Base-by-base conservation (phyloP, 2,113 vertebrate species). In the Capreolus pygargus region DNA sequence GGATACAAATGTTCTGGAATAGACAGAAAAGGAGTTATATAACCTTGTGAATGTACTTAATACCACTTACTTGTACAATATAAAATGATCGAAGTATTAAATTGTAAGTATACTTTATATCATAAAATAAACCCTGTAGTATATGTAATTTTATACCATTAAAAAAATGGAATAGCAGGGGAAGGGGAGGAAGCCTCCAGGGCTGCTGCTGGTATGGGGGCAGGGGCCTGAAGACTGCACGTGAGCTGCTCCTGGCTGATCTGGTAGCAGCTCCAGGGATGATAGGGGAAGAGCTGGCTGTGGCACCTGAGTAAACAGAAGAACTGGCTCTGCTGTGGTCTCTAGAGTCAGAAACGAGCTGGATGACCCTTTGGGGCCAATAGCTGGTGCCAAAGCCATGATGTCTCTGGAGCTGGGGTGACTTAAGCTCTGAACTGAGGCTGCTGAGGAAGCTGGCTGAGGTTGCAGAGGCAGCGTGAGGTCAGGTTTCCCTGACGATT, bases 181-280 rank as follows among this genome's bases (percentile, higher is more conserved):
- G 47, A 79, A 50, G 78, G 78, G 17, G 6, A 81, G 47, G 78
- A 21, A 81, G 78, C 25, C 47, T 52, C 47, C 10, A 33, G 78
- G 14, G 78, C 78, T 33, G 78, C 78, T 33, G 16, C 43, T 19
- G 76, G 45, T 30, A 19, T 19, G 16, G 28, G 28, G 28, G 16
- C 45, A 50, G 28, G 30, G 47, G 9, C 30, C 78, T 0, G 10
- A 52, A 33, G 47, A 11, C 10, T 13, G 16, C 28, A 12, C 0
- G 16, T 12, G 28, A 2, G 17, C 1, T 4, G 47, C 47, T 23
- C 5, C 10, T 7, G 30, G 30, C 79, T 82, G 30, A 54, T 11
- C 47, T 7, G 30, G 17, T 10, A n/a, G 79, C 30, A 23, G 47
- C 79, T 52, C 45, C 30, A 21, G 47, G 30, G 79, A 13, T 23